Base-by-base conservation (phyloP, 2,113 vertebrate species). In the Stegastes partitus region DNA sequence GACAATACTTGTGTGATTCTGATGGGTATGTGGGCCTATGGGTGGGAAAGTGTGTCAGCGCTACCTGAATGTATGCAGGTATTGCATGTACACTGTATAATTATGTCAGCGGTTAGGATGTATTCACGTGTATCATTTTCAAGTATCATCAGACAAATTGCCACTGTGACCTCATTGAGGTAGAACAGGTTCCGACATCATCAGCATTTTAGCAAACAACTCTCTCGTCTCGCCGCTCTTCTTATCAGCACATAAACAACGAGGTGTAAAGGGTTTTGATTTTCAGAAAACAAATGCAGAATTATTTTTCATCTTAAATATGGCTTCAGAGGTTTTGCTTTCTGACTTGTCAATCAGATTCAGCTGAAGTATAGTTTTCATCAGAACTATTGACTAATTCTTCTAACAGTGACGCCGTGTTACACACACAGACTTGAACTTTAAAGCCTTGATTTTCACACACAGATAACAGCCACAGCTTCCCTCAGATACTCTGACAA, bases 1-100 rank as follows among this genome's bases (percentile, higher is more conserved):
- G 53, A 82, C 69, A 65, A 82, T 76, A 53, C 76, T 70, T 73
- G 70, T 76, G 74, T 70, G 76, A 77, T 87, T 89, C 83, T 1
- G 26, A 61, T 63, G 77, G 64, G 63, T 71, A 56, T 51, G 26
- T 59, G 75, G 59, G 68, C 45, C 44, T 14, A 18, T 79, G 64
- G 68, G 79, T 77, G 64, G 65, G 57, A 62, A 70, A 58, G 37
- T 65, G 67, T 44, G 49, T 31, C 11, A 59, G 67, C 55, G 25
- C 55, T 26, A 11, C 21, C 68, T 61, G 69, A 54, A 49, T 39
- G 14, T 39, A 64, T 70, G 51, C 64, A 73, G 54, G 37, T 42
- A 42, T 54, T 71, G 19, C 58, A 68, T 18, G 37, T 26, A 64
- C 45, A 14, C 44, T 51, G 21, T 37, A 4, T 59, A 64, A 45